phyloP scores from a whole-genome alignment of 2,888 invertebrate genomes.

The Drosophila ezoana region DNA sequence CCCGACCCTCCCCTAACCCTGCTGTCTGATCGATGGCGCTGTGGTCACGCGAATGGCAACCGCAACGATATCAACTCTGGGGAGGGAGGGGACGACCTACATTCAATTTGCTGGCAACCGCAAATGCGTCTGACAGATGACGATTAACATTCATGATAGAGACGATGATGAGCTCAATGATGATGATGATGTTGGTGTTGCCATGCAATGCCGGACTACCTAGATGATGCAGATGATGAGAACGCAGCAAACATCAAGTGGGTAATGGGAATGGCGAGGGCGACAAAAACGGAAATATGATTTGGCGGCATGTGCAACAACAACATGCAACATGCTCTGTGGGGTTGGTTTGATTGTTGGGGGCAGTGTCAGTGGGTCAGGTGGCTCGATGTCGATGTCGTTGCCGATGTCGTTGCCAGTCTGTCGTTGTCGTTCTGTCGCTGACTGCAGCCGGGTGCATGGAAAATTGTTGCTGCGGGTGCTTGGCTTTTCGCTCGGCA shows the following conservation, averaged over 20 bases:
- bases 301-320: slow-evolving; percentile 48
- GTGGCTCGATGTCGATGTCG: slow-evolving; percentile 21
- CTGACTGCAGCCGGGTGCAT: slow-evolving; percentile 23
- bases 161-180: slow-evolving; percentile 26
- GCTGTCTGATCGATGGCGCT: slow-evolving; percentile 73
- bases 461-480: slow-evolving; percentile 31
- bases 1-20: neutral
- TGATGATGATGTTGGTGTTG: slow-evolving; percentile 21
- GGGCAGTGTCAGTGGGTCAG: slow-evolving; percentile 63
- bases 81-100: slow-evolving; percentile 62
- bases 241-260: slow-evolving; percentile 18
- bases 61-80: slow-evolving; percentile 50
- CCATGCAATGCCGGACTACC: slow-evolving; percentile 2
- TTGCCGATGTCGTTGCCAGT: slow-evolving; percentile 3
- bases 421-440: slow-evolving; percentile 13
- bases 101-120: slow-evolving; percentile 77
- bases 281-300: slow-evolving; percentile 75
- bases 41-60: slow-evolving; percentile 73
- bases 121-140: slow-evolving; percentile 78
- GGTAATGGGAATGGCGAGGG: slow-evolving; percentile 31
- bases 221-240: slow-evolving; percentile 12
- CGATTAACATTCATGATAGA: slow-evolving; percentile 60
- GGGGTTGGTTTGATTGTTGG: slow-evolving; percentile 36
- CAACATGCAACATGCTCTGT: slow-evolving; percentile 9
- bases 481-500: neutral